Conservation (phyloP, 1,140 invertebrate species). For the Dreissena rostriformis region DNA sequence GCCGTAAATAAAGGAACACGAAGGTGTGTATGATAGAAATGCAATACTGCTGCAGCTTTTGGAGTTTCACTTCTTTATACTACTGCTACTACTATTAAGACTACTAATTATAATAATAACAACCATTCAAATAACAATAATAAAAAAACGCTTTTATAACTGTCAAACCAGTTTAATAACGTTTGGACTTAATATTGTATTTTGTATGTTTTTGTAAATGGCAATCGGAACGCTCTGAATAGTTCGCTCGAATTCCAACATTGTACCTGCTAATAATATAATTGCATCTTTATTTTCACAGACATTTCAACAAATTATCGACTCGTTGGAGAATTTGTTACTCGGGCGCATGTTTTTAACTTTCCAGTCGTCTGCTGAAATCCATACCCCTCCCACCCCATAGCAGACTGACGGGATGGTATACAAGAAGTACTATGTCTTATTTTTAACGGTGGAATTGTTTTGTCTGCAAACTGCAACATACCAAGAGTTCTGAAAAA, state of each 20-base stretch:
- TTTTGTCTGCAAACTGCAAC: background rate
- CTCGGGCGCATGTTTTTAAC: constrained; percentile 17
- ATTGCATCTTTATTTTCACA: constrained; percentile 39
- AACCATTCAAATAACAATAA: too few species aligned
- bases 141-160: background rate
- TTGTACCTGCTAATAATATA: constrained; percentile 26
- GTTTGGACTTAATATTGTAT: too few species aligned
- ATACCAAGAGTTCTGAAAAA: too few species aligned
- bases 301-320: constrained; percentile 43
- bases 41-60: too few species aligned
- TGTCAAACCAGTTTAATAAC: background rate
- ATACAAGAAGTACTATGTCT: background rate
- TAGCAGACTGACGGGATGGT: background rate
- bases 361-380: constrained; percentile 25
- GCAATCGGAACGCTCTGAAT: background rate
- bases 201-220: constrained; percentile 14
- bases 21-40: too few species aligned
- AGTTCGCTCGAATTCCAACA: constrained; percentile 39
- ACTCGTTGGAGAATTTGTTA: constrained; percentile 7
- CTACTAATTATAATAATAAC: background rate
- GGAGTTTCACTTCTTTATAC: too few species aligned
- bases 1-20: too few species aligned
- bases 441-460: constrained; percentile 10
- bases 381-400: constrained; percentile 3
- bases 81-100: too few species aligned